These are phyloP conservation scores for Prosapia bicincta DNA, from an alignment of 2,888 invertebrate species.

Conservation along the genomic window DNA sequence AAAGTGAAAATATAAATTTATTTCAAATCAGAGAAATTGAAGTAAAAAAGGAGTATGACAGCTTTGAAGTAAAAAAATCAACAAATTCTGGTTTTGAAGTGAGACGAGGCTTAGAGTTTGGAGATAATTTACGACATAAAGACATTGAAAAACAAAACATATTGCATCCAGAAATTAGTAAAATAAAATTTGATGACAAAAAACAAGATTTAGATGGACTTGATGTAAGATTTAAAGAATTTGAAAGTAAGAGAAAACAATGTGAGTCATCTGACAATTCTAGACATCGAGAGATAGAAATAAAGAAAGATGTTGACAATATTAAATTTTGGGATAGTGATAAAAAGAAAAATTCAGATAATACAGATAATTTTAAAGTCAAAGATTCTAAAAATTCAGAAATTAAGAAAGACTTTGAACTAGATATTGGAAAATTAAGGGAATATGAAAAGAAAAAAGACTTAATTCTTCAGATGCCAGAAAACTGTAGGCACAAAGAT, in stretches of 20 bases:
- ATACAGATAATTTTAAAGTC: constrained; percentile 33
- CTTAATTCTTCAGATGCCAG: constrained; percentile 24
- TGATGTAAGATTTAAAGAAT: constrained; percentile 16
- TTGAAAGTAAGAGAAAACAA: constrained; percentile 27
- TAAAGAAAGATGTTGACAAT: constrained; percentile 39
- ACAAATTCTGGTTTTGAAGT: constrained; percentile 19
- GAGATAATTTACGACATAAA: not conserved
- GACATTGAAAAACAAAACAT: not conserved
- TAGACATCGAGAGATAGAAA: constrained; percentile 30
- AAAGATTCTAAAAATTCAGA: constrained; percentile 41
- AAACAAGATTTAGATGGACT: constrained; percentile 8
- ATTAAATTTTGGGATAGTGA: constrained; percentile 37
- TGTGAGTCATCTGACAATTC: constrained; percentile 10
- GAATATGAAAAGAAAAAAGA: constrained; percentile 36
- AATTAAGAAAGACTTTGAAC: constrained; percentile 32
- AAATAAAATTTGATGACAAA: constrained; percentile 26
- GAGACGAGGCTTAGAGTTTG: constrained; percentile 21
- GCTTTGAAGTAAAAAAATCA: constrained; percentile 14
- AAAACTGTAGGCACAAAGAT: constrained; percentile 25
- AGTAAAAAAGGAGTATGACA: constrained; percentile 27
- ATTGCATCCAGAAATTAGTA: constrained; percentile 9
- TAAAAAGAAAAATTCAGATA: constrained; percentile 33
- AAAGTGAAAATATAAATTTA: not conserved
- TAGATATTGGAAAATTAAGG: not conserved
- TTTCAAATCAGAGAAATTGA: not conserved